Evolutionary conservation across 1,140 invertebrate species (phyloP), one percentile per base, ranked within the genome.

Genomic region (Drosophila quadrilineata): DNA sequence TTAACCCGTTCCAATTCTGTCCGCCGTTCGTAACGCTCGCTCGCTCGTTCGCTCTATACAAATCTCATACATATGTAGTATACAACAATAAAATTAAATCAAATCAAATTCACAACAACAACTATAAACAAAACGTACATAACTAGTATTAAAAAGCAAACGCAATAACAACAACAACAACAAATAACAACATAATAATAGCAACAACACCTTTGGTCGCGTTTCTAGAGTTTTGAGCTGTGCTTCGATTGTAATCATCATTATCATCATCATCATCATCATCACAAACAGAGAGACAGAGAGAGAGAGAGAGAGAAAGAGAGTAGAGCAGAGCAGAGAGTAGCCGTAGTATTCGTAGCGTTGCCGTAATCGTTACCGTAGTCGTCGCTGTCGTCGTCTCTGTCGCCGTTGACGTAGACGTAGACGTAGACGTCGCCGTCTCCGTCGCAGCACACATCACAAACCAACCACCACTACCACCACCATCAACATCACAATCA

Each of bases 1-100:
- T 89, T 89, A 89, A 89, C 88, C 88, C 88, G 88, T 89, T 89
- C 88, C 88, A 89, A 89, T 77, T 89, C 88, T 89, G 84, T 89
- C 88, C 88, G 88, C 86, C 84, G 85, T 75, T 80, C 66, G 71
- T 75, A 62, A n/a, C 48, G 71, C 64, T 79, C 64, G 71, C 69
- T 68, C 71, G 75, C 75, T 77, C 74, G 75, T 77, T 85, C 67
- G 80, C 79, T 80, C 80, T 77, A 72, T 75, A 85, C 54, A 79
- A 71, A 74, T 76, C n/a, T n/a, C 62, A 77, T 35, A 62, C 56
- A 76, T 36, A 64, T 62, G 40, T 58, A 67, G 62, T 72, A 80
- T 67, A 53, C 54, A 50, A 33, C 28, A 52, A 19, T 19, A 40
- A 41, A 16, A 46, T n/a, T n/a, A n/a, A n/a, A n/a, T n/a, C n/a